Conservation (phyloP, 2,797 vertebrate species). For the Adrianichthys oophorus region DNA sequence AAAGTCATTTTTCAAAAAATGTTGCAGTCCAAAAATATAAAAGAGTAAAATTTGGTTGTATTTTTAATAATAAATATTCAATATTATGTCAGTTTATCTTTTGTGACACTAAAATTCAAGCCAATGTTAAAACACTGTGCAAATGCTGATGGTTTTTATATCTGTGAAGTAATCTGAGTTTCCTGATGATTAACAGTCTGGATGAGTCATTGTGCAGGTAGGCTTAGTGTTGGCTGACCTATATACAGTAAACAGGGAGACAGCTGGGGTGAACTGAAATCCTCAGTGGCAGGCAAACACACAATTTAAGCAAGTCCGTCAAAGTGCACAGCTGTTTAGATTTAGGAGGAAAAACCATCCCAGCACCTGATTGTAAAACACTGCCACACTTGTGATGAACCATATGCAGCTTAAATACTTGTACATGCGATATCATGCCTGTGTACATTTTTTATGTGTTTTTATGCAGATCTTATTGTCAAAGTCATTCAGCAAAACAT, state of each 20-base stretch:
- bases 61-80: too few relatives aligned
- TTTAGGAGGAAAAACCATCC: slow-evolving; percentile 13
- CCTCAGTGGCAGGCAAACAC: slow-evolving; percentile 19
- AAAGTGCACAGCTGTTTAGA: slow-evolving; percentile 26
- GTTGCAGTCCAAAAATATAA: too few relatives aligned
- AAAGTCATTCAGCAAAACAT: slow-evolving; percentile 77
- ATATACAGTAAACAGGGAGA: slow-evolving; percentile 46
- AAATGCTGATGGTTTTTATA: not conserved
- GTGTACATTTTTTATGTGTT: slow-evolving; percentile 18
- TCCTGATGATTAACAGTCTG: slow-evolving; percentile 53
- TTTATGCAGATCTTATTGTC: slow-evolving; percentile 76
- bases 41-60: too few relatives aligned
- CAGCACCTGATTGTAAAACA: slow-evolving; percentile 28
- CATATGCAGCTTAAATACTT: not conserved
- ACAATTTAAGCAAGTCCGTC: slow-evolving; percentile 1
- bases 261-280: slow-evolving; percentile 39
- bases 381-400: slow-evolving; percentile 24
- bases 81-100: too few relatives aligned
- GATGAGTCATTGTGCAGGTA: slow-evolving; percentile 53
- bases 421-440: slow-evolving; percentile 5
- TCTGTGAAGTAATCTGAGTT: slow-evolving; percentile 23
- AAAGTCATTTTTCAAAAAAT: too few relatives aligned
- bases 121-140: not conserved
- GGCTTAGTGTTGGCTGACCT: slow-evolving; percentile 59
- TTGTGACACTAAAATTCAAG: not conserved